These are phyloP conservation scores for Camelus dromedarius DNA, from an alignment of 2,113 vertebrate species.

Conservation along the genomic window DNA sequence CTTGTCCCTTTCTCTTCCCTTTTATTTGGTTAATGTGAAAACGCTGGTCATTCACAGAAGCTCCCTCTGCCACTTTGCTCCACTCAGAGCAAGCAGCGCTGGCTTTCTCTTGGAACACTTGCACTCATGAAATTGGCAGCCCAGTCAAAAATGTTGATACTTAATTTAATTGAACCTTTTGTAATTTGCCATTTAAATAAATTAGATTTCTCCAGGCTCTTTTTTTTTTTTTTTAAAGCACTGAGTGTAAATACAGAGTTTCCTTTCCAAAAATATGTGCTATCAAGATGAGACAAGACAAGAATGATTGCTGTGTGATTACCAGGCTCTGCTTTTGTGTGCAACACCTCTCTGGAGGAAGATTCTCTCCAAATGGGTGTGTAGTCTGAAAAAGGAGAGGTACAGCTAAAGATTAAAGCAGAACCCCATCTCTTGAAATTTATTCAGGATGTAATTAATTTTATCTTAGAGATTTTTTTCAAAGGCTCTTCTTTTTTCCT, in stretches of 20 bases:
- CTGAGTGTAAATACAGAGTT: constrained; percentile 44
- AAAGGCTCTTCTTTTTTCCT: not conserved
- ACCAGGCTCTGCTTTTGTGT: not conserved
- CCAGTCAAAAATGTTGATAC: not conserved
- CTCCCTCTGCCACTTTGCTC: not conserved
- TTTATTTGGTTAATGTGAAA: not conserved
- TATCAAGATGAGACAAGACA: constrained; percentile 24
- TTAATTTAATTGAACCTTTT: constrained; percentile 27
- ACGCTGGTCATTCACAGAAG: not conserved
- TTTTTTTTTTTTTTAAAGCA: not conserved
- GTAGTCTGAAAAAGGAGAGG: not conserved
- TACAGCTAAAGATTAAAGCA: not conserved
- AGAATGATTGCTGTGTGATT: not conserved
- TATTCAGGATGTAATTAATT: constrained; percentile 43
- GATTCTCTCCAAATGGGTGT: not conserved
- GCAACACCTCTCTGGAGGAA: not conserved
- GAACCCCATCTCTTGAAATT: not conserved
- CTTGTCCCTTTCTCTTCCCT: not conserved
- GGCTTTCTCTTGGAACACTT: not conserved
- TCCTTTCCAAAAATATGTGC: constrained; percentile 15
- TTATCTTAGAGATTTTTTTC: not conserved
- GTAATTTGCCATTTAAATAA: constrained; percentile 51
- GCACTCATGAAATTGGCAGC: not conserved
- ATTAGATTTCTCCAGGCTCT: constrained; percentile 9
- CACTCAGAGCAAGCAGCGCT: not conserved